phyloP scores from a whole-genome alignment of 2,113 vertebrate species.

The Leiothrix lutea region DNA sequence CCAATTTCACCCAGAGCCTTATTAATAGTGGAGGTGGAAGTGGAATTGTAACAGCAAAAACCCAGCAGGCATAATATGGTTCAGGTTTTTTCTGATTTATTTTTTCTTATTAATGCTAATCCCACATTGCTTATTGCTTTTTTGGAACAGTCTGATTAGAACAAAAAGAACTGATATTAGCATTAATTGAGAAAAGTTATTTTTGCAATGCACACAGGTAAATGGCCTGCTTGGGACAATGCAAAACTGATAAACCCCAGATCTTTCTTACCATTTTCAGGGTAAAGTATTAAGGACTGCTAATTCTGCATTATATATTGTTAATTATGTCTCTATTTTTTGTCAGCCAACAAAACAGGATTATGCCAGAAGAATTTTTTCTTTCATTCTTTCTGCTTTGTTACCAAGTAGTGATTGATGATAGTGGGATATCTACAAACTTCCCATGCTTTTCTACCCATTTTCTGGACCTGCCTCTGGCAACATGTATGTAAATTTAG shows the following conservation, averaged over 20 bases:
- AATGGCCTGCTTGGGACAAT: neutral
- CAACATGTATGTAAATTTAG: neutral
- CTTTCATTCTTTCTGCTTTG: neutral
- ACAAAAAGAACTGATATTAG: neutral
- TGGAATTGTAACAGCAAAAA: neutral
- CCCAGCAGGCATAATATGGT: neutral
- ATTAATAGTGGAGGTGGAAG: constrained; percentile 19
- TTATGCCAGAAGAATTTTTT: neutral
- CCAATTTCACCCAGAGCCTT: constrained; percentile 17
- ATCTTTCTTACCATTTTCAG: neutral
- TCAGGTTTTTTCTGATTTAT: neutral
- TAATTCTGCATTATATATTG: neutral
- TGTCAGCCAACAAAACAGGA: neutral
- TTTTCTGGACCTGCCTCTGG: neutral
- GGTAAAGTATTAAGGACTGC: neutral
- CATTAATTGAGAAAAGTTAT: constrained; percentile 21
- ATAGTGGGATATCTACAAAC: neutral
- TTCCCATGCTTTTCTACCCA: neutral
- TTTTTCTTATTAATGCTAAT: neutral
- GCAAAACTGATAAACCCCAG: neutral
- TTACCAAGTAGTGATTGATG: neutral
- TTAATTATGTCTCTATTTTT: constrained; percentile 21
- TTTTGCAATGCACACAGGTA: neutral
- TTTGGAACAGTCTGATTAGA: neutral
- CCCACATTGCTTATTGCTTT: neutral